phyloP scores from a whole-genome alignment of 2,113 vertebrate genomes.

The human (Homo sapiens) region GRCh38 chr5:157058001-157058500 shows the following conservation, averaged over 20 bases:
- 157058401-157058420: too few relatives aligned
- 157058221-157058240: too few relatives aligned
- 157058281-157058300: too few relatives aligned
- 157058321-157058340: too few relatives aligned
- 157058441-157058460: too few relatives aligned
- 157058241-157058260: neutral
- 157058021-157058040: neutral
- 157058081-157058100: neutral
- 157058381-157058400: too few relatives aligned
- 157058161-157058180: neutral
- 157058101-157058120: neutral
- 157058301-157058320: too few relatives aligned
- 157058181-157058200: neutral
- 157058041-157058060: neutral
- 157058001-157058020: neutral
- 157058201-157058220: neutral
- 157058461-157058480: too few relatives aligned
- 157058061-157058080: neutral
- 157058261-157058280: neutral
- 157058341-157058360: too few relatives aligned
- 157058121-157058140: neutral
- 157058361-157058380: too few relatives aligned
- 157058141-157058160: neutral
- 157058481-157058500: too few relatives aligned
- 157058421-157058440: too few relatives aligned